phyloP scores from a whole-genome alignment of 1,140 invertebrate genomes.

The Zaprionus inermis region DNA sequence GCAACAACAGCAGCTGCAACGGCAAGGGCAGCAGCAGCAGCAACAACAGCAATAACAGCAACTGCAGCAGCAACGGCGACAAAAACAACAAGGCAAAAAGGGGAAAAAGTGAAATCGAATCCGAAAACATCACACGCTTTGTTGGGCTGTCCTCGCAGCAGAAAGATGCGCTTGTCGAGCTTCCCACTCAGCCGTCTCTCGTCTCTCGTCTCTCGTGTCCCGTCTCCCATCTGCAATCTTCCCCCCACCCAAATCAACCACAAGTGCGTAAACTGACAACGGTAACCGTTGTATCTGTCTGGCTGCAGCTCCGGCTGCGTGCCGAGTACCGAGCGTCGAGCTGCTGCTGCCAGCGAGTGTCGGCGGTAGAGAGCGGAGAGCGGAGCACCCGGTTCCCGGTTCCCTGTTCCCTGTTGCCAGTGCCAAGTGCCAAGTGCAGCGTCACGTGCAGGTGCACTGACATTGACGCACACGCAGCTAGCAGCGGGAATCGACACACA shows the following conservation, averaged over 20 bases:
- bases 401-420: background rate
- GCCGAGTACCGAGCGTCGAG: constrained; percentile 20
- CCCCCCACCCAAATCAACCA: constrained; percentile 4
- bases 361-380: constrained; percentile 34
- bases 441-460: constrained; percentile 74
- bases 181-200: constrained; percentile 50
- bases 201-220: background rate
- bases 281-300: constrained; percentile 4
- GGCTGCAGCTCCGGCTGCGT: constrained; percentile 22
- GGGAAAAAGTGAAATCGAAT: constrained; percentile 76
- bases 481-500: background rate
- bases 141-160: constrained; percentile 36
- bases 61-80: background rate
- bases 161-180: constrained; percentile 54
- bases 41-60: constrained; percentile 10
- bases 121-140: constrained; percentile 62
- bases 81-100: constrained; percentile 19
- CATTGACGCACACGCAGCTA: constrained; percentile 57
- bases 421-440: constrained; percentile 61
- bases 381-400: constrained; percentile 13
- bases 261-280: constrained; percentile 51
- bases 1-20: constrained; percentile 17
- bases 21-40: background rate
- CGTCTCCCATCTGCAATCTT: background rate
- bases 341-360: constrained; percentile 18